Base-by-base conservation (phyloP, 2,113 vertebrate species). In the Trematomus loennbergii region DNA sequence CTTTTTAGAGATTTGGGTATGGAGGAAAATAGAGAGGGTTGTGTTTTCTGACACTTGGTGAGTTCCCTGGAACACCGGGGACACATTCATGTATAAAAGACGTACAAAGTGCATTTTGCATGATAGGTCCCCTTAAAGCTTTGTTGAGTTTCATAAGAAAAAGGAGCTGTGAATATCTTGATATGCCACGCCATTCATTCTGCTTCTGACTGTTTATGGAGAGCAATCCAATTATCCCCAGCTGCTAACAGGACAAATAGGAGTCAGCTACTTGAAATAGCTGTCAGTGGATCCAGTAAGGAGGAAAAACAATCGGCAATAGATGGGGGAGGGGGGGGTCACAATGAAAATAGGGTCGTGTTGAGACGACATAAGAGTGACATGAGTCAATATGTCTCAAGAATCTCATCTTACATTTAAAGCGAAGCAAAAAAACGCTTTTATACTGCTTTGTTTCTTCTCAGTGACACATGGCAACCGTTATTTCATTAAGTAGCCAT, bases 251-350 rank as follows among this genome's bases (percentile, higher is more conserved):
- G 93, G 89, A 86, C 91, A 93, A 93, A 86, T 81, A 90, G 87
- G 95, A 94, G 96, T 96, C 95, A 95, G 94, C 94, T 91, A 96
- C 94, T 96, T 96, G 92, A 96, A 96, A 96, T 94, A 88, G 92
- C 94, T 95, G 95, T 95, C 95, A 95, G 91, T 93, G 94, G 94
- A 82, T 94, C 90, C 93, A 91, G 94, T 94, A 29, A 29, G 93
- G 96, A 92, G 93, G 94, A 94, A 93, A 93, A 94, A 95, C 92
- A 94, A 92, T 94, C 88, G 89, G 25, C 45, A 43, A 1, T 77
- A 45, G 29, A 64, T 95, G n/a, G n/a, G n/a, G 22, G 33, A 29
- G 22, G 1, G 12, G 6, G 95, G 94, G 91, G 94, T 94, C 90
- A 94, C 94, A 94, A 92, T 95, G 93, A 94, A 93, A 95, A 48